Percentiles rank a stretch among this genome's conserved stretches.
Conservation (phyloP, 2,888 invertebrate genomes). For the Lissonota sp. region DNA sequence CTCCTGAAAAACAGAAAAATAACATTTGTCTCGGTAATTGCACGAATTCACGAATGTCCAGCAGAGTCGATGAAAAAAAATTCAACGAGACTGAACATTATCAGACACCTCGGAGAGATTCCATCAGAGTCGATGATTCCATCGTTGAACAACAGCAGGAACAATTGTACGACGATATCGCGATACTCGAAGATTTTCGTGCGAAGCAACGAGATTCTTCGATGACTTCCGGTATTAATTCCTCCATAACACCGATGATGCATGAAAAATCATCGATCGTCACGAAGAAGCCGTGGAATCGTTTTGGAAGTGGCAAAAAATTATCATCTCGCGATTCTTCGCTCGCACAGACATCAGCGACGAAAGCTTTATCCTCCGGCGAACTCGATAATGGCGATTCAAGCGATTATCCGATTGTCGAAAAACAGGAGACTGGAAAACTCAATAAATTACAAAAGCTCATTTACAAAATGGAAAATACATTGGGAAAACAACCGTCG, state of each 20-base stretch:
- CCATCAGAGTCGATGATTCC: conserved; percentile 29
- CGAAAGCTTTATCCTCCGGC: conserved; percentile 34
- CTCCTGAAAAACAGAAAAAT: conserved; percentile 17
- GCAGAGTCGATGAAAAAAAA: not conserved
- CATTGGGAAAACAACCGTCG: conserved; percentile 69
- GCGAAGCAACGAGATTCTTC: conserved; percentile 69
- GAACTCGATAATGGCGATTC: conserved; percentile 49
- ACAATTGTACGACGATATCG: conserved; percentile 79
- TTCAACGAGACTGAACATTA: conserved; percentile 74
- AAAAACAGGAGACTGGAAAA: conserved; percentile 64
- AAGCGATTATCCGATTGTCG: conserved; percentile 27
- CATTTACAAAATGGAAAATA: conserved; percentile 78
- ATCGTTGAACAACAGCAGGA: conserved; percentile 63
- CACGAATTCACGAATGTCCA: conserved; percentile 1
- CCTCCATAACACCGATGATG: not conserved
- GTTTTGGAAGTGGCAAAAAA: conserved; percentile 72
- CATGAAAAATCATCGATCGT: conserved; percentile 36
- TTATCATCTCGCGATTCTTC: conserved; percentile 14
- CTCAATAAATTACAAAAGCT: conserved; percentile 78
- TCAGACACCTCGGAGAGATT: conserved; percentile 73
- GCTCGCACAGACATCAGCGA: conserved; percentile 21
- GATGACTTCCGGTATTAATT: conserved; percentile 31
- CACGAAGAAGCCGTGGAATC: conserved; percentile 75
- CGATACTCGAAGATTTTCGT: conserved; percentile 74
- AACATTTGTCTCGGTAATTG: not conserved